These are phyloP conservation scores for Mesorhabditis spiculigera DNA, from an alignment of 2,888 invertebrate species.

Conservation along the genomic window DNA sequence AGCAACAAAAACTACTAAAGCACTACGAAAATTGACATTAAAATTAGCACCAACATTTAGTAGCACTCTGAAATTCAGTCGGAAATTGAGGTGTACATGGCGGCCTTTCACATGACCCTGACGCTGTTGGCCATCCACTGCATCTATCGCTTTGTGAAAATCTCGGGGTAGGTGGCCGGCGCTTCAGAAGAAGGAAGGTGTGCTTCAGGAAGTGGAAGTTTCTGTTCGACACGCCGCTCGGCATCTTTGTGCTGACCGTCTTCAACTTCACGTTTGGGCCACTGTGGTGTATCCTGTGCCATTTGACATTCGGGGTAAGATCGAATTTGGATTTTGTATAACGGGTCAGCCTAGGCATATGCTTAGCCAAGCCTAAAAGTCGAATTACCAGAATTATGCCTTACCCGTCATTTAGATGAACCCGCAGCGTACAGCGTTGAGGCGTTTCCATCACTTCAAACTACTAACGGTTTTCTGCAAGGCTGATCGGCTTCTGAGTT, in stretches of 20 bases:
- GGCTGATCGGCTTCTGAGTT: too few relatives aligned
- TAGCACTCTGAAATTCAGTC: too few relatives aligned
- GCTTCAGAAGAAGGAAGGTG: not conserved
- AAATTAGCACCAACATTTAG: too few relatives aligned
- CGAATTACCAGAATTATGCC: not conserved
- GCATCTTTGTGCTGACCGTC: not conserved
- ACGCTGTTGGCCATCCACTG: not conserved
- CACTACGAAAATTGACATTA: too few relatives aligned
- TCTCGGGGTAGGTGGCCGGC: not conserved
- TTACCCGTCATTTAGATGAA: not conserved
- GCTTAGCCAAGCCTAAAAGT: not conserved
- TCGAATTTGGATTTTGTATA: not conserved
- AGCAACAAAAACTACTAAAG: too few relatives aligned
- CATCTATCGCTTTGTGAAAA: not conserved
- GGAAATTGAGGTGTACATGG: not conserved
- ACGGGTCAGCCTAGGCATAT: not conserved
- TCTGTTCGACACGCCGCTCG: not conserved
- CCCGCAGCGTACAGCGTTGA: not conserved
- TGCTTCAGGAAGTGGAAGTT: not conserved
- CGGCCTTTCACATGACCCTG: not conserved
- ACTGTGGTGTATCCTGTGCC: not conserved
- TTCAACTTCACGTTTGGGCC: conserved; percentile 4
- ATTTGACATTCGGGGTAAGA: not conserved
- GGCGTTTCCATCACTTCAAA: not conserved
- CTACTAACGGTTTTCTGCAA: too few relatives aligned